Evolutionary conservation across 2,888 invertebrate genomes (phyloP), one percentile per base, ranked within the genome.

Genomic region (Rambutsinella grinnellia): DNA sequence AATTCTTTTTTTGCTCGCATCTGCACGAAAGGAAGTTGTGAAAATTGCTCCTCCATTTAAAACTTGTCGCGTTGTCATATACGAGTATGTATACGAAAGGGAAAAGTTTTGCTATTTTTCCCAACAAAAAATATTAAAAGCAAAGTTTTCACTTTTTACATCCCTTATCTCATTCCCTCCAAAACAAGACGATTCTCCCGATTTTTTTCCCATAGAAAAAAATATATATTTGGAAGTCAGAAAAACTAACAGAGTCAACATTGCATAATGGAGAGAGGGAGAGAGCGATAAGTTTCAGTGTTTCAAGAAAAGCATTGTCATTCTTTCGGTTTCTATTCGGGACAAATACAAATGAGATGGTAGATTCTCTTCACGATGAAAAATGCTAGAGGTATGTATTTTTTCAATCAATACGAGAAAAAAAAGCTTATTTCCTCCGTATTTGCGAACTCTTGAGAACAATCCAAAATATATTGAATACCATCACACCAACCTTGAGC

Each of bases 111-210:
- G 21, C 58, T 68, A 69, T 61, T 69, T 58, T 46, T 54, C 60
- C 61, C 23, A 51, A 24, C 6, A 36, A 36, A 36, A 63, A 56
- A 57, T 63, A 71, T 71, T 71, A 71, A 71, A 63, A 71, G 71
- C 71, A 71, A 71, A 71, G 71, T 63, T 71, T 62, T 62, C 27
- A 17, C 23, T 26, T 53, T 36, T 49, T 21, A 54, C 61, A 53
- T 5, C 54, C 13, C 26, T 61, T 21, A 19, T 51, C 47, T 36
- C 44, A 36, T 28, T 36, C 58, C 28, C 8, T 54, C 56, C 54
- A 70, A 36, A 47, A 47, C 26, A 60, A 3, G 5, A 6, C 21
- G 21, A 61, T 13, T 36, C 6, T 36, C n/a, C n/a, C n/a, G 36
- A 36, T 36, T 36, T 36, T 36, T 36, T 36, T 36, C 13, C 36